Evolutionary conservation across 2,888 invertebrate genomes (phyloP), one percentile per base, ranked within the genome.

Genomic region (Chymomyza procnemis): DNA sequence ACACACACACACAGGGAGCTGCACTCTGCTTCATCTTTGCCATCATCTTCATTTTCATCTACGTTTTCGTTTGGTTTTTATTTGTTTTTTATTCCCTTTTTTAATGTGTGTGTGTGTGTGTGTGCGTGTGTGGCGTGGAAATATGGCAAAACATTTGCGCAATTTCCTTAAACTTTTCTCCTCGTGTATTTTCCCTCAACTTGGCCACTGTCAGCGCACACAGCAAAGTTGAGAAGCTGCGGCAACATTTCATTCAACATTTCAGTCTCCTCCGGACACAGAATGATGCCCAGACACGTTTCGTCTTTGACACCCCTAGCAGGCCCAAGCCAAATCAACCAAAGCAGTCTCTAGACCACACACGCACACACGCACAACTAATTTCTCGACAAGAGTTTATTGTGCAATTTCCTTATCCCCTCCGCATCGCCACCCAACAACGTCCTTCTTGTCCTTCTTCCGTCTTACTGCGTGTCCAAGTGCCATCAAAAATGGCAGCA

Each of bases 361-460:
- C 60, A 60, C 64, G 21, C 64, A 63, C 71, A 76, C 46, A 64
- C 41, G 41, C 58, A 64, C 64, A 64, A 76, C 82, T 87, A 83
- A 83, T 83, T 85, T 85, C 74, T 83, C 78, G 87, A 83, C 83
- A 71, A 80, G 80, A 87, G 80, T 83, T 87, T 83, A 83, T 87
- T 87, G 87, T 87, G 85, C 82, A 87, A 82, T 82, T 82, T 85
- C 85, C 85, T 82, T 64, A 66, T 63, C 56, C 69, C 57, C 52
- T 55, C 30, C 57, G 19, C 55, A 52, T 18, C 26, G 50, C 9
- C 21, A 21, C 57, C 22, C 22, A 56, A n/a, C 9, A 16, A 22
- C 54, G 26, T 57, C 30, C 41, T 21, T 56, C 26, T 56, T 26
- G 22, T 56, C 57, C 34, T 57, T 41, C 34, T 57, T 41, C 26